Evolutionary conservation across 92 coral and sea anemone genomes (phyloP), one percentile per base, ranked within the genome.

Genomic region (Palythoa caribaeorum): DNA sequence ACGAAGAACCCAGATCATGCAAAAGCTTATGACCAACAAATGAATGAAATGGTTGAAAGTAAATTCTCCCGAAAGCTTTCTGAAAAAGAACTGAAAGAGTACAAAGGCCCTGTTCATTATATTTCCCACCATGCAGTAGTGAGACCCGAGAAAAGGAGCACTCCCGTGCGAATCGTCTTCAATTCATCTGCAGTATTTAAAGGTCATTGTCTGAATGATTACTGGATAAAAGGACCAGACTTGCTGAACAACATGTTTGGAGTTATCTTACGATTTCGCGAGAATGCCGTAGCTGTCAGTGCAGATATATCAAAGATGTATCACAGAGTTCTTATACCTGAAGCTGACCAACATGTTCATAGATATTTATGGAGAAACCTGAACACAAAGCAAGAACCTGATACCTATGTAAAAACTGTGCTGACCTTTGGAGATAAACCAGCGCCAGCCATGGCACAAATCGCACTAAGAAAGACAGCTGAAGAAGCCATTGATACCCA

Each of bases 381-480:
- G 69, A 74, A 85, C 35, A 77, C 87, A 15, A 63, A 85, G 5
- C 80, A 87, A 38, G 86, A 79, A 71, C 92, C 93, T 14, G 95
- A 93, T 73, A 65, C 78, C 13, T 87, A 86, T 36, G 77, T 83
- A 15, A 91, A 87, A 47, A 91, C 94, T 5, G 89, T 90, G 12
- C 80, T 94, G 9, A 89, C 94, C 12, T 94, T 94, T 40, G 93
- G 96, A 19, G 94, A 94, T 78, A 94, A 90, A 77, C 94, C 94
- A 44, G 96, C 92, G 0, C 94, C 94, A 37, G 92, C 95, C 44
- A 90, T 92, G 93, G 92, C 92, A 2, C 93, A 92, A 74, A 90
- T 66, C 69, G 96, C 94, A 17, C 87, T 93, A 1, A 40, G 85
- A 52, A 94, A 87, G 74, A 91, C 93, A 12, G 94, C 93, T 10